Base-by-base conservation (phyloP, 2,888 invertebrate genomes). In the Eupithecia subfuscata region DNA sequence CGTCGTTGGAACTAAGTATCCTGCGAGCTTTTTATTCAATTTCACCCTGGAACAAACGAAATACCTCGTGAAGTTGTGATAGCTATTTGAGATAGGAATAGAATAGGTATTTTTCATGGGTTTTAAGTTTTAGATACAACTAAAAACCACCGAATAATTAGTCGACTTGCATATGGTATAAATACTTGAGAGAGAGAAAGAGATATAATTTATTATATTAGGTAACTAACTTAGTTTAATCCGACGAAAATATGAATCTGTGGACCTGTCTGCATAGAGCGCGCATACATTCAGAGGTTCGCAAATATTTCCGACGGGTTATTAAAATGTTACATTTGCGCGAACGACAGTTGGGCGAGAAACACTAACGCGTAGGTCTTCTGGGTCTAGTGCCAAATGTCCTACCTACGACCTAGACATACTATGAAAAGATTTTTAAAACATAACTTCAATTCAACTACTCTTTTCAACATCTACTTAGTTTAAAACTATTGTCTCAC, bases 41-140 rank as follows among this genome's bases (percentile, higher is more conserved):
- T 88, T 85, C 87, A 90, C 89, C 91, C 95, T 95, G 92, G 30
- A 95, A 95, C 91, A 93, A 95, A 79, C 73, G 63, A 84, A 79
- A 73, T 16, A 71, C 60, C 25, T 25, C 14, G 14, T 60, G 1
- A 60, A 25, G 22, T 14, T 60, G 3, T 56, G 22, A 12, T 11
- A 22, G 56, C 22, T 22, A 22, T 56, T 3, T n/a, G 18, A n/a
- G n/a, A 52, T n/a, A 52, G 52, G 52, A 52, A 48, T 48, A 48
- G 7, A 48, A 48, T 6, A 11, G n/a, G n/a, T 11, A 56, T 9
- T 56, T 56, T 22, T n/a, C 11, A 11, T 9, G 11, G n/a, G 22
- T 52, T 52, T 52, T 52, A 7, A 22, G n/a, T 56, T n/a, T n/a
- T 9, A 52, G 11, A 48, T 18, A 48, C 37, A 4, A 37, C 37